phyloP scores from a whole-genome alignment of 2,797 vertebrate species.

The Lepilemur ruficaudatus region DNA sequence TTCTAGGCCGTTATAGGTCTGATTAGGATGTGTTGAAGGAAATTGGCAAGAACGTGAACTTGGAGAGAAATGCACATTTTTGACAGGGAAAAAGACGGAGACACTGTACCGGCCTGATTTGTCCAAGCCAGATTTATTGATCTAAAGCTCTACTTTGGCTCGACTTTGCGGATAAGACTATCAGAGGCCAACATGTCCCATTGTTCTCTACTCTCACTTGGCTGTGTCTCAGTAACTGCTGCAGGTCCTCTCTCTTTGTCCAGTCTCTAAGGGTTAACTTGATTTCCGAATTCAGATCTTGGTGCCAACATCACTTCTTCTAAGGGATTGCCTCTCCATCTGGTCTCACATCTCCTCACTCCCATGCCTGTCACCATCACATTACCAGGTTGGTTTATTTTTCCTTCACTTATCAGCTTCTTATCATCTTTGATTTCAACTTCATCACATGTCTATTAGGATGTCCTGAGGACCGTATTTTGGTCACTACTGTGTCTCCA shows the following conservation, averaged over 20 bases:
- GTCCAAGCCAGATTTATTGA: neutral
- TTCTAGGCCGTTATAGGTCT: conserved; percentile 69
- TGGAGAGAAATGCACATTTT: neutral
- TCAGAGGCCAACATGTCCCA: neutral
- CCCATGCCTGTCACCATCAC: accelerated
- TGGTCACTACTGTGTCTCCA: neutral
- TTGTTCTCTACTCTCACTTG: neutral
- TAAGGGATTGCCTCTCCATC: neutral
- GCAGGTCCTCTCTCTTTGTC: neutral
- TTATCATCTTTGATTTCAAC: neutral
- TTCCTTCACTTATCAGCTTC: neutral
- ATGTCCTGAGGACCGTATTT: neutral
- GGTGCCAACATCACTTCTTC: neutral
- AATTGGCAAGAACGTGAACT: conserved; percentile 15
- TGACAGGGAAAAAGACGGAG: neutral
- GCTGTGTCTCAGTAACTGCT: neutral
- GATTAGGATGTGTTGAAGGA: neutral
- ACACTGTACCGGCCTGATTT: neutral
- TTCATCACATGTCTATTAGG: neutral
- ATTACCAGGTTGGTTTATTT: too few species aligned
- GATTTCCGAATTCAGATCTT: neutral
- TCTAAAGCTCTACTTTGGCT: neutral
- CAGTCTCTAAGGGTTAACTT: neutral
- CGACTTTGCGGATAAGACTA: neutral
- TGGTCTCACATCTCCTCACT: accelerated